These are phyloP conservation scores for Pseudonaja textilis DNA, from an alignment of 2,113 vertebrate species.

Conservation along the genomic window DNA sequence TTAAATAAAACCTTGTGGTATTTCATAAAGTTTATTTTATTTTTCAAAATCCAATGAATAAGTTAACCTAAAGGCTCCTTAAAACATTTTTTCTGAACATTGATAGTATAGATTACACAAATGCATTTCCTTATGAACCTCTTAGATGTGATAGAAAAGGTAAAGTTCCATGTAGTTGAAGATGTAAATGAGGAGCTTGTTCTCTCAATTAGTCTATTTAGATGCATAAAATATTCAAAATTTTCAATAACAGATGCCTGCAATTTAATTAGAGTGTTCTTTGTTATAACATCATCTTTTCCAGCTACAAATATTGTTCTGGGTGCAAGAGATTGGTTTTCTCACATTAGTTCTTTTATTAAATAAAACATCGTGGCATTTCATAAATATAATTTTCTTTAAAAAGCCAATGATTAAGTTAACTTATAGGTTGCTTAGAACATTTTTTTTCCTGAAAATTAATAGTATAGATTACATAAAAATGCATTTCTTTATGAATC, in stretches of 20 bases:
- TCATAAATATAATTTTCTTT: too few relatives aligned
- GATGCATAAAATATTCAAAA: neutral
- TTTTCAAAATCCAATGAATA: too few relatives aligned
- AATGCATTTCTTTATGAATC: neutral
- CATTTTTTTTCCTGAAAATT: neutral
- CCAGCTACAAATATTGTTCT: slow-evolving; percentile 40
- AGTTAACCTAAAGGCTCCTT: too few relatives aligned
- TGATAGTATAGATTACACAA: neutral
- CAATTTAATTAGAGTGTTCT: slow-evolving; percentile 28
- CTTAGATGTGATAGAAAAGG: neutral
- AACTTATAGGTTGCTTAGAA: neutral
- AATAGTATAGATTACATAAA: neutral
- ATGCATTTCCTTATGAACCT: neutral
- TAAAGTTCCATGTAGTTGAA: neutral
- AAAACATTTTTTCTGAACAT: neutral
- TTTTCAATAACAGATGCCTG: slow-evolving; percentile 43
- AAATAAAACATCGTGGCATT: too few relatives aligned
- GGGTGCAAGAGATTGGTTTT: slow-evolving; percentile 37
- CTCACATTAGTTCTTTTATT: slow-evolving; percentile 32
- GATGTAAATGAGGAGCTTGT: neutral
- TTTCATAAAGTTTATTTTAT: too few relatives aligned
- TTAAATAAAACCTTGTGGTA: too few relatives aligned
- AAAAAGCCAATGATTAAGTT: neutral
- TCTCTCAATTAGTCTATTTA: neutral
- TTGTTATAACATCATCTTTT: slow-evolving; percentile 1